phyloP scores from a whole-genome alignment of 2,888 invertebrate genomes.

The Drosophila borborema region DNA sequence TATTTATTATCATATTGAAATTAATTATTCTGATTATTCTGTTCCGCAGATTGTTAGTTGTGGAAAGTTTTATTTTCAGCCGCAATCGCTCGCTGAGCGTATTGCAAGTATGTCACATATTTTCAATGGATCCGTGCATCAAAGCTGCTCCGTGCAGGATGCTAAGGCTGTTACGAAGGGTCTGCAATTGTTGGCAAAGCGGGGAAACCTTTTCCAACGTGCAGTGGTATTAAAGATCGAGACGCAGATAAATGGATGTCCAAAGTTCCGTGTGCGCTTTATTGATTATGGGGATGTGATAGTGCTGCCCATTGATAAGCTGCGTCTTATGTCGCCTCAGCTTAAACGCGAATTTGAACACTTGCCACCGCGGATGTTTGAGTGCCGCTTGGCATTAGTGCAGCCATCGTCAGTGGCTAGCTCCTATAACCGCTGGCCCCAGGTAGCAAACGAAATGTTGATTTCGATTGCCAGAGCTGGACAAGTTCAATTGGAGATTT shows the following conservation, averaged over 20 bases:
- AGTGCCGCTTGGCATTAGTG: slow-evolving; percentile 90
- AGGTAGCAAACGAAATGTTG: slow-evolving; percentile 86
- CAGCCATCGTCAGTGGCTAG: slow-evolving; percentile 89
- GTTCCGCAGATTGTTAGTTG: slow-evolving; percentile 78
- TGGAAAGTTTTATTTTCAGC: slow-evolving; percentile 84
- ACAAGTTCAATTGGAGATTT: slow-evolving; percentile 83
- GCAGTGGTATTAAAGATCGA: slow-evolving; percentile 86
- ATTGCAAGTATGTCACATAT: slow-evolving; percentile 83
- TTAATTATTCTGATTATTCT: background rate
- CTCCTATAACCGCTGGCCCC: slow-evolving; percentile 88
- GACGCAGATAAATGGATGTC: slow-evolving; percentile 53
- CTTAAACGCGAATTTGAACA: slow-evolving; percentile 63
- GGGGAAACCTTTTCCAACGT: slow-evolving; percentile 86
- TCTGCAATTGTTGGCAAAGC: slow-evolving; percentile 87
- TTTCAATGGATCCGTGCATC: slow-evolving; percentile 82
- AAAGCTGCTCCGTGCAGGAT: slow-evolving; percentile 66
- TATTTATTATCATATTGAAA: background rate
- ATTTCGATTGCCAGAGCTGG: slow-evolving; percentile 81
- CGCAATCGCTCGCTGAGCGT: slow-evolving; percentile 69
- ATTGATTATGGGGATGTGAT: slow-evolving; percentile 91
- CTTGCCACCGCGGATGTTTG: slow-evolving; percentile 88
- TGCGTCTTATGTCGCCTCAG: slow-evolving; percentile 84
- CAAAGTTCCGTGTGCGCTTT: slow-evolving; percentile 88
- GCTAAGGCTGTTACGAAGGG: slow-evolving; percentile 85
- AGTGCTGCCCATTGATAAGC: slow-evolving; percentile 85